Conservation (phyloP, 1,140 invertebrate species). For the Pectinophora gossypiella region DNA sequence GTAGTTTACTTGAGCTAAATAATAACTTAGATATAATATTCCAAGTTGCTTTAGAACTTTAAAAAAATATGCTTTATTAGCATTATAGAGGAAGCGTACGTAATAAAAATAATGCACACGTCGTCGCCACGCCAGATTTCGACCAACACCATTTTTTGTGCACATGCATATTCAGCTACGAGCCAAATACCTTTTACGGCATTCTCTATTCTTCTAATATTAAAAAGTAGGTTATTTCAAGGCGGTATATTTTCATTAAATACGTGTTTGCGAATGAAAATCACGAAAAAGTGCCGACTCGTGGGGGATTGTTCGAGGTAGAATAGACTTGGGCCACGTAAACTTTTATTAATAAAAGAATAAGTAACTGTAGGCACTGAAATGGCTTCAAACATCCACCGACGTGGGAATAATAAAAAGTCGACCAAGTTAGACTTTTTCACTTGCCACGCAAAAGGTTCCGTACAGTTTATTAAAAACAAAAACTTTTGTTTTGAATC, state of each 20-base stretch:
- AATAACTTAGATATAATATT: too few relatives aligned
- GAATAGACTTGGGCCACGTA: conserved; percentile 16
- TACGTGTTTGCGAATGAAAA: conserved; percentile 5
- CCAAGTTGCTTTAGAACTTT: too few relatives aligned
- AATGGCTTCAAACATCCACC: conserved; percentile 33
- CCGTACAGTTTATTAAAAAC: too few relatives aligned
- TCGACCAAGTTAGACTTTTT: not conserved
- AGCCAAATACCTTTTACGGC: not conserved
- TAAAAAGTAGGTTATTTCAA: not conserved
- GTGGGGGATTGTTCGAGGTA: not conserved
- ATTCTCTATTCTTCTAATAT: not conserved
- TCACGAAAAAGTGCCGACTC: conserved; percentile 9
- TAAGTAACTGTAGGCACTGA: conserved; percentile 31
- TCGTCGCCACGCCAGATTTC: conserved; percentile 1
- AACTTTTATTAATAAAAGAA: conserved; percentile 53
- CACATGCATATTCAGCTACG: not conserved
- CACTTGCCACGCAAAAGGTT: not conserved
- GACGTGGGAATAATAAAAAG: conserved; percentile 41
- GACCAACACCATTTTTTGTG: not conserved
- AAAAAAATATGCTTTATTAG: conserved; percentile 28
- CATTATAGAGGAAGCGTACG: conserved; percentile 19
- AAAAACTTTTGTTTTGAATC: too few relatives aligned
- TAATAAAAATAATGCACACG: conserved; percentile 25
- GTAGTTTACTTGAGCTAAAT: too few relatives aligned
- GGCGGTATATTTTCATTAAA: not conserved